A percentile compares a stretch with the other conserved stretches of the same genome.
Evolutionary conservation across 2,113 vertebrate species (phyloP).

Genomic region (Vicugna pacos): DNA sequence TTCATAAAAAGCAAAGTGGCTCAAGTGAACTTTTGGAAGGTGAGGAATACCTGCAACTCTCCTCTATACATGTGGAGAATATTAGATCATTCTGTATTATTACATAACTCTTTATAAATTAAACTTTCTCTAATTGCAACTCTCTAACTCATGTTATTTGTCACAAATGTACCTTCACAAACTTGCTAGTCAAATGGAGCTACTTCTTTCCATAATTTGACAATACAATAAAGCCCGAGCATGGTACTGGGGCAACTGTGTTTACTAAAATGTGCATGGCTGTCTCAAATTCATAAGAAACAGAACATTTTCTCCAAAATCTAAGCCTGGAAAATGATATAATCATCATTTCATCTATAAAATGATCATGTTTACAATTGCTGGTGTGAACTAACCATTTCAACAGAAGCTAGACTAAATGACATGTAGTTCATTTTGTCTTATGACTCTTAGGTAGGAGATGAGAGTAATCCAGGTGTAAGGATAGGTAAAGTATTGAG

Average conservation of each 20-base stretch:
- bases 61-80: neutral
- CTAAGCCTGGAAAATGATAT: neutral
- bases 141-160: neutral
- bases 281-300: neutral
- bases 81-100: neutral
- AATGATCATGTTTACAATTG: neutral
- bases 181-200: neutral
- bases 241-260: neutral
- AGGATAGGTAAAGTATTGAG: neutral
- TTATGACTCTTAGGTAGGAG: neutral
- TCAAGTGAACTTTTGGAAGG: neutral
- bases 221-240: accelerated
- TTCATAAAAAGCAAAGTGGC: neutral
- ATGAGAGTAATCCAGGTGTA: neutral
- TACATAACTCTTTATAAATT: neutral
- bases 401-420: neutral
- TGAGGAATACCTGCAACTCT: neutral
- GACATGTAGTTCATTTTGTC: neutral
- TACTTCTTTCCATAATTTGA: neutral
- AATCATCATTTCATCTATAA: neutral
- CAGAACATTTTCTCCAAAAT: neutral
- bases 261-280: neutral
- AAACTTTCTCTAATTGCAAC: neutral
- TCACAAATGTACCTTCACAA: neutral
- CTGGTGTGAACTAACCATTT: neutral